Evolutionary conservation across 2,797 vertebrate genomes (phyloP).

Genomic region (Sebastiscus albofasciatus): DNA sequence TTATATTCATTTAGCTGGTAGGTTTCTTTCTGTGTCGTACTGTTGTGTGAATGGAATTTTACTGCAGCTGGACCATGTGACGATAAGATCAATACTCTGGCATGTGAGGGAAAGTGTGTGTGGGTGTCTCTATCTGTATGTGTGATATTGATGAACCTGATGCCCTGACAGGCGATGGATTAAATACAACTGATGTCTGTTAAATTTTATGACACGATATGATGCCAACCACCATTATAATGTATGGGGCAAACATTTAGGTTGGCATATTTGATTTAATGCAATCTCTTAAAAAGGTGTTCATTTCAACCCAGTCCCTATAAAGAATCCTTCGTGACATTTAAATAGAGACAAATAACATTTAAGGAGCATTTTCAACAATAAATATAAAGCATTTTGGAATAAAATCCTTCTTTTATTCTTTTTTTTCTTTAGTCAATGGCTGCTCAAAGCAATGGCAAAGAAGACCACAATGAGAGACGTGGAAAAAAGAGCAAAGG

Average conservation of each 20-base stretch:
- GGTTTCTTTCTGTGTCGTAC: constrained; percentile 8
- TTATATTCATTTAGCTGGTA: neutral
- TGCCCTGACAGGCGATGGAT: neutral
- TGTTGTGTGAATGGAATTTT: constrained; percentile 69
- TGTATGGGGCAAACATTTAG: neutral
- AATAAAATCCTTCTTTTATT: neutral
- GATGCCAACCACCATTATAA: neutral
- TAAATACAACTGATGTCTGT: neutral
- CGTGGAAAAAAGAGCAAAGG: constrained; percentile 61
- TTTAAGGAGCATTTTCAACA: neutral
- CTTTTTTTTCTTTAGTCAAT: constrained; percentile 76
- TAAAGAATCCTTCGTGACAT: neutral
- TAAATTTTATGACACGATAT: neutral
- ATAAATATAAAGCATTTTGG: neutral
- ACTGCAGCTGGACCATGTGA: constrained; percentile 63
- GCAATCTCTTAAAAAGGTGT: neutral
- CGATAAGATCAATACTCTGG: constrained; percentile 60
- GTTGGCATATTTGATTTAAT: neutral
- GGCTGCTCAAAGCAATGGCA: constrained; percentile 83
- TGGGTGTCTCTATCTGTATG: constrained; percentile 10
- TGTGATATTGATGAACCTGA: constrained; percentile 5
- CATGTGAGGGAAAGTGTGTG: constrained; percentile 43
- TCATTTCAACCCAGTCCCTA: neutral
- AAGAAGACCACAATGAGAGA: constrained; percentile 64
- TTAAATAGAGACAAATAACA: neutral